Evolutionary conservation across 2,113 vertebrate species (phyloP), one percentile per base, ranked within the genome.

Genomic region (Labeo catla): DNA sequence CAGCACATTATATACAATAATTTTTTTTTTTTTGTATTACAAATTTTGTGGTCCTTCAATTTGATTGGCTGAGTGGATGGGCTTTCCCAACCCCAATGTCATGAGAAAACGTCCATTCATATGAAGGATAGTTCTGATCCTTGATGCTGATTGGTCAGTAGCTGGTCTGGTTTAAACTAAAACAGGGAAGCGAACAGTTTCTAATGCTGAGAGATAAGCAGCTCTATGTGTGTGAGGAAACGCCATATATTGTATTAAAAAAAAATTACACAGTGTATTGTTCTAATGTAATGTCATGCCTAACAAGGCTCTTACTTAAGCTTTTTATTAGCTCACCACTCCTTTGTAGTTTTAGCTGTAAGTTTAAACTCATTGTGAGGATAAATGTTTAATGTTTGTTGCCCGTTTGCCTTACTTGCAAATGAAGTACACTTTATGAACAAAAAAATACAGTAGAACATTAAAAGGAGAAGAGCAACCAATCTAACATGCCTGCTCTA

Each of bases 1-100:
- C 39, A 59, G 52, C 11, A 79, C 19, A 79, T 79, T 79, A 54
- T 19, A 77, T 16, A 78, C 52, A 80, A 36, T 80, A 63, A 43
- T 39, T 21, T 23, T 50, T 5, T 12, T 39, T 39, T 21, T 21
- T 3, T 59, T 9, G 19, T 15, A 76, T 76, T 6, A 28, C 11
- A 28, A 50, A 45, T 15, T 50, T 45, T 23, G 19, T 2, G 10
- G 0, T 23, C 21, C 6, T 76, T 11, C 2, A 28, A 28, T 76
- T 76, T 4, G 43, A 50, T 72, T 72, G 68, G 2, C 36, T 43
- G 68, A 45, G 68, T 34, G 16, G 39, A 12, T 0, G 0, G 39
- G 2, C 57, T 1, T 59, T 59, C 8, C 8, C 57, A 59, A 59
- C 57, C 21, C 19, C 3, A n/a, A 59, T 59, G 57, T 59, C 8